These are phyloP conservation scores for Hesperophylax magnus DNA, from an alignment of 1,140 invertebrate genomes.

Conservation along the genomic window DNA sequence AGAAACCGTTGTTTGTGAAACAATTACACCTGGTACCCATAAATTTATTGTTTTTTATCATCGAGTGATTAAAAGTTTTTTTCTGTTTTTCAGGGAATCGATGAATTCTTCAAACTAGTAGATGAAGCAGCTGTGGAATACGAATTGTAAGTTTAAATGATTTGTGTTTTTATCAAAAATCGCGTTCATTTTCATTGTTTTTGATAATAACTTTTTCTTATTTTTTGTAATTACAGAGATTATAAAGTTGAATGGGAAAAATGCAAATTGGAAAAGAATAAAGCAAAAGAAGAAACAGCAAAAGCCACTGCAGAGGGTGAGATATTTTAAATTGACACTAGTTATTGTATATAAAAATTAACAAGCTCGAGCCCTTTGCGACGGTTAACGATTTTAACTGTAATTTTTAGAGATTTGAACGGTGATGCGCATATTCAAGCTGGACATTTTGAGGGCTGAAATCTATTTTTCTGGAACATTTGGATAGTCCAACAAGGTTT, in stretches of 20 bases:
- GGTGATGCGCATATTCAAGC: too few relatives aligned
- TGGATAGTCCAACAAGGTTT: too few relatives aligned
- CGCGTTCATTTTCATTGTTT: not conserved
- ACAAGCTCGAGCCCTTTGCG: not conserved
- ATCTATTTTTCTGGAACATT: too few relatives aligned
- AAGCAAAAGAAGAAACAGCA: not conserved
- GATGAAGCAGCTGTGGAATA: slow-evolving; percentile 81
- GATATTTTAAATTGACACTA: not conserved
- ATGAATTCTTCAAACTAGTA: slow-evolving; percentile 79
- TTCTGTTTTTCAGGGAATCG: slow-evolving; percentile 72
- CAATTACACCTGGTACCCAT: not conserved
- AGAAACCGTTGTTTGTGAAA: too few relatives aligned
- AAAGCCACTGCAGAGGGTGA: not conserved
- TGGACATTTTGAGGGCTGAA: too few relatives aligned
- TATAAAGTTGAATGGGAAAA: slow-evolving; percentile 82
- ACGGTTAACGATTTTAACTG: too few relatives aligned
- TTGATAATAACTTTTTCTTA: not conserved
- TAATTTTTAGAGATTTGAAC: too few relatives aligned
- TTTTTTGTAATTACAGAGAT: slow-evolving; percentile 70
- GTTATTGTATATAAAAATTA: not conserved
- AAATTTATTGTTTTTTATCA: not conserved
- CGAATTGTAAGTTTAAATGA: slow-evolving; percentile 73
- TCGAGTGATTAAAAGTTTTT: slow-evolving; percentile 25
- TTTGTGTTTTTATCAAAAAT: not conserved
- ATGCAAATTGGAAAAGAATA: slow-evolving; percentile 71